phyloP scores from a whole-genome alignment of 2,888 invertebrate genomes.

The Heteromurus nitidus region DNA sequence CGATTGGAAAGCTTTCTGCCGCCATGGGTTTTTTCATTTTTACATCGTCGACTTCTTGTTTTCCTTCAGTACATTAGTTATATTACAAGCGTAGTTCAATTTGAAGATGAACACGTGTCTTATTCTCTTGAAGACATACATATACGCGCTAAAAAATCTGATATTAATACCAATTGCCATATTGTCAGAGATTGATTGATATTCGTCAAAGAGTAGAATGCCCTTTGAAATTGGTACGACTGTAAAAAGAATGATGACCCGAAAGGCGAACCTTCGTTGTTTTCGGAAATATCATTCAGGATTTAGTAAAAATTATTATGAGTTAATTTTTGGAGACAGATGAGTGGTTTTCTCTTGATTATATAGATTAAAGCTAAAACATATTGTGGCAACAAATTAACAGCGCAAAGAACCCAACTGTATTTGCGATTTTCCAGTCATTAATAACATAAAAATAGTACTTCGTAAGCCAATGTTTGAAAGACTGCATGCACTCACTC shows the following conservation, averaged over 20 bases:
- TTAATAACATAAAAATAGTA: conserved; percentile 36
- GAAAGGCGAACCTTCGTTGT: no score
- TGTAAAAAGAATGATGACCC: no score
- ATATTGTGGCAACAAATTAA: neutral
- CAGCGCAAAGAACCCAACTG: neutral
- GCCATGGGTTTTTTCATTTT: neutral
- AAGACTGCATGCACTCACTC: conserved; percentile 57
- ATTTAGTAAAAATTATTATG: no score
- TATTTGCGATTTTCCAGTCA: conserved; percentile 44
- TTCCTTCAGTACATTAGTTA: neutral
- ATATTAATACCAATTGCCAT: conserved; percentile 58
- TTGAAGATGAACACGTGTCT: conserved; percentile 52
- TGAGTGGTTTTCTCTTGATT: conserved; percentile 42
- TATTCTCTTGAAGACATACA: conserved; percentile 50
- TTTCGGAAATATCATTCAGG: no score
- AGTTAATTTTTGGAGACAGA: conserved; percentile 22
- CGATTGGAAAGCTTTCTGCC: conserved; percentile 26
- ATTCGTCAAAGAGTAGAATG: conserved; percentile 29
- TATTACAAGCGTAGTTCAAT: neutral
- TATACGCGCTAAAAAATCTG: conserved; percentile 31
- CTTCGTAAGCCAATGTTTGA: conserved; percentile 48
- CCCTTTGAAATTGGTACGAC: conserved; percentile 8
- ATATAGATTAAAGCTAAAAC: conserved; percentile 2
- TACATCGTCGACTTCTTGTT: neutral
- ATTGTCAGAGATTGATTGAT: conserved; percentile 45